Percentiles rank a stretch among this genome's conserved stretches.
These are phyloP conservation scores for Halcyon leucocephala DNA, from an alignment of 2,797 vertebrate species.

Conservation along the genomic window DNA sequence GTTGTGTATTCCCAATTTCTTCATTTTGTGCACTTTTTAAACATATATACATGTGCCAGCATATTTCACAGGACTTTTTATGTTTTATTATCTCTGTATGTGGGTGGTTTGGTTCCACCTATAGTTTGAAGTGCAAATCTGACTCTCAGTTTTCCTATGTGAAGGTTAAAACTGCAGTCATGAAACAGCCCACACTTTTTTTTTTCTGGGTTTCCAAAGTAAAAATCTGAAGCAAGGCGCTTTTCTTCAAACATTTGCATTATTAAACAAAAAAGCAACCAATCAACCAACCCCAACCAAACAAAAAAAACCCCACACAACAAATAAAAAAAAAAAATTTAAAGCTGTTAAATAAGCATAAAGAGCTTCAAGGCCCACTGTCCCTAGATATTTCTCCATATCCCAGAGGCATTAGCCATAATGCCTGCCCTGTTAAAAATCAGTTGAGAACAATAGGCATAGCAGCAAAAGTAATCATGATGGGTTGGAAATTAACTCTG, in stretches of 20 bases:
- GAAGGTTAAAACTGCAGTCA: constrained; percentile 50
- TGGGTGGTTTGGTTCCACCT: constrained; percentile 50
- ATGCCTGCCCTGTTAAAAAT: not conserved
- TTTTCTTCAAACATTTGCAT: not conserved
- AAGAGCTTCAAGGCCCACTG: not conserved
- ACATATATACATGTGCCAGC: constrained; percentile 7
- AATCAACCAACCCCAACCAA: not conserved
- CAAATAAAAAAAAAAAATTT: not conserved
- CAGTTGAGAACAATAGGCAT: not conserved
- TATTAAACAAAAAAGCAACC: not conserved
- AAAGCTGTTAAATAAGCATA: not conserved
- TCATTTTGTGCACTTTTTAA: not conserved
- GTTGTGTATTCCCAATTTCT: not conserved
- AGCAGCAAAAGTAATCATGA: not conserved
- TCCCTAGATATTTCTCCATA: not conserved
- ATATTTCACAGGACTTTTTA: constrained; percentile 40
- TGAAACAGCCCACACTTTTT: not conserved
- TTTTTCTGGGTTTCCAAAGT: not conserved
- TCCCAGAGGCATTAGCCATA: not conserved
- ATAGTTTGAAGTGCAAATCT: constrained; percentile 68
- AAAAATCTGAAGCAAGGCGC: not conserved
- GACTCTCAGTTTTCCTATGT: not conserved
- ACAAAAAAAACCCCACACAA: not conserved
- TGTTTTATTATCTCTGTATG: constrained; percentile 42
- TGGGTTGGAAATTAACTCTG: not conserved